A percentile compares a stretch with the other conserved stretches of the same genome.
Evolutionary conservation across 2,888 invertebrate species (phyloP).

Genomic region (Steinernema scapterisci): DNA sequence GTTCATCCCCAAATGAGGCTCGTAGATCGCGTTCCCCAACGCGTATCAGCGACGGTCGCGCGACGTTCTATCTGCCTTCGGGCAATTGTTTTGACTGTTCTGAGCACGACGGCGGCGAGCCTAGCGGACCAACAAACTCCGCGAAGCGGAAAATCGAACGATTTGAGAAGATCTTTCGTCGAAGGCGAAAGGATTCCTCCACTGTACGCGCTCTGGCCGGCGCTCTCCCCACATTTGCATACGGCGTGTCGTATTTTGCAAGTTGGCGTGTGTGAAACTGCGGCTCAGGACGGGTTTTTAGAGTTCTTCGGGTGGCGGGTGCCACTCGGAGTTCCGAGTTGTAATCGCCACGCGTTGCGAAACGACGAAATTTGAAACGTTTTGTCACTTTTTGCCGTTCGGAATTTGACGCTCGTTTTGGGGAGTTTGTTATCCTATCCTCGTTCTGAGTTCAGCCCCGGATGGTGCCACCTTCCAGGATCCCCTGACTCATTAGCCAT

Average conservation of each 20-base stretch:
- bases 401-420: too few relatives aligned
- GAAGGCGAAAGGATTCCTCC: conserved; percentile 6
- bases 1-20: too few relatives aligned
- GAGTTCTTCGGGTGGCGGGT: neutral
- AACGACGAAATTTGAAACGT: neutral
- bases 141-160: conserved; percentile 22
- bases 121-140: neutral
- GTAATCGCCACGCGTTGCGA: neutral
- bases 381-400: neutral
- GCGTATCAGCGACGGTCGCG: neutral
- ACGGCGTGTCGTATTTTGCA: neutral
- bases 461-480: too few relatives aligned
- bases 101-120: too few relatives aligned
- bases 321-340: neutral
- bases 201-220: conserved; percentile 5
- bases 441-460: too few relatives aligned
- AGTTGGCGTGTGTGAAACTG: neutral
- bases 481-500: too few relatives aligned
- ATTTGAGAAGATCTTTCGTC: neutral
- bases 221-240: conserved; percentile 10
- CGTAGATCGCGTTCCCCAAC: too few relatives aligned
- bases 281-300: neutral
- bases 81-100: conserved; percentile 29
- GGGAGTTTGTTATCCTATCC: too few relatives aligned
- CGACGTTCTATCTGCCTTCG: neutral